A percentile compares a stretch with the other conserved stretches of the same genome.
These are phyloP conservation scores for Callimorpha dominula DNA, from an alignment of 2,888 invertebrate genomes.

Conservation along the genomic window DNA sequence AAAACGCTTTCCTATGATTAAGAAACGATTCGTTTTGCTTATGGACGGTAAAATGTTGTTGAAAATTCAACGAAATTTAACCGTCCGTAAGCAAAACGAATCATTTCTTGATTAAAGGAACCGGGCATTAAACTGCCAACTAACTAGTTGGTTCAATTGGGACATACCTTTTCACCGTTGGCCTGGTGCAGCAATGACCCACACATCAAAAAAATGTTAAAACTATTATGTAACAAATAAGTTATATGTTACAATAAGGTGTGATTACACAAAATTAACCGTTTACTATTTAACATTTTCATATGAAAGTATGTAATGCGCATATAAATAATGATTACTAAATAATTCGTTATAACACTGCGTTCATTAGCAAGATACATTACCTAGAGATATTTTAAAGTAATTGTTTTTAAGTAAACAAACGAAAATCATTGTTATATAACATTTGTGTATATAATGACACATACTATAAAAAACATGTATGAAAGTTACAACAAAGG, in stretches of 20 bases:
- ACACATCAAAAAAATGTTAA: background rate
- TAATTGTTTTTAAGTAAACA: slow-evolving; percentile 12
- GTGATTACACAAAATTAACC: slow-evolving; percentile 29
- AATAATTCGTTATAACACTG: slow-evolving; percentile 25
- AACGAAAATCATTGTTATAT: background rate
- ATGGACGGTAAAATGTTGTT: too few species aligned
- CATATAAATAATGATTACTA: slow-evolving; percentile 36
- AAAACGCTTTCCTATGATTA: too few species aligned
- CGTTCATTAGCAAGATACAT: slow-evolving; percentile 10
- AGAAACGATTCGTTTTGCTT: too few species aligned
- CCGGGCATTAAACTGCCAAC: too few species aligned
- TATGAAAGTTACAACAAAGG: background rate
- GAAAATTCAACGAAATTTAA: too few species aligned
- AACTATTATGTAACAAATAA: slow-evolving; percentile 1
- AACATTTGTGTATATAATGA: background rate
- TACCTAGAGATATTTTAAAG: slow-evolving; percentile 9
- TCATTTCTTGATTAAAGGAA: too few species aligned
- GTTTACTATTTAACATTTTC: slow-evolving; percentile 33
- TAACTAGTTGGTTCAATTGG: background rate
- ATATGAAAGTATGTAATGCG: slow-evolving; percentile 28
- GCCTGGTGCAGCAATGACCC: background rate
- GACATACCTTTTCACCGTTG: background rate
- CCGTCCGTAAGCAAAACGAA: too few species aligned
- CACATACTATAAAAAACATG: background rate
- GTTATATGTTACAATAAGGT: slow-evolving; percentile 21